These are phyloP conservation scores for Athene noctua DNA, from an alignment of 2,113 vertebrate species.

Conservation along the genomic window DNA sequence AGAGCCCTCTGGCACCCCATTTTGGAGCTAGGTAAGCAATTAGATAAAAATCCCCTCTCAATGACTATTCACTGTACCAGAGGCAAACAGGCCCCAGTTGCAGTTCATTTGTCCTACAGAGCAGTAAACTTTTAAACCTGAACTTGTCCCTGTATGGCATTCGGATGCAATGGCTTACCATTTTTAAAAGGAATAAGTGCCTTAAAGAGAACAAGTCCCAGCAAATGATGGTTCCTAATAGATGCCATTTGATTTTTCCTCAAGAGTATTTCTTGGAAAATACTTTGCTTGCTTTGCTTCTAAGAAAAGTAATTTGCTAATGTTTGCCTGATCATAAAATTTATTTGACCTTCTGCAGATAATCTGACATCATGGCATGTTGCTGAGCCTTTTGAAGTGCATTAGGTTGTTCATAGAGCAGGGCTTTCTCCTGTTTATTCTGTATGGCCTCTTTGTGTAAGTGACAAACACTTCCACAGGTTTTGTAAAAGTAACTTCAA, in stretches of 20 bases:
- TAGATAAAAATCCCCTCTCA: not conserved
- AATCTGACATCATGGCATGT: fast-evolving
- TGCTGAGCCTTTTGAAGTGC: not conserved
- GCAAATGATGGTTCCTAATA: not conserved
- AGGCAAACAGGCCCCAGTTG: not conserved
- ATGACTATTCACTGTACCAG: not conserved
- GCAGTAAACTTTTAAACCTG: not conserved
- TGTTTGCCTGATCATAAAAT: not conserved
- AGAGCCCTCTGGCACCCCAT: not conserved
- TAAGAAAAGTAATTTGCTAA: conserved; percentile 13
- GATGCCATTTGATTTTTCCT: conserved; percentile 6
- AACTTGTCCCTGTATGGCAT: not conserved
- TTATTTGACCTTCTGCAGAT: conserved; percentile 22
- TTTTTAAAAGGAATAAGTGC: not conserved
- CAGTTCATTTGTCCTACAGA: not conserved
- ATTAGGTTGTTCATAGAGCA: not conserved
- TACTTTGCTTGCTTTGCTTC: not conserved
- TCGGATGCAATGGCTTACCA: not conserved
- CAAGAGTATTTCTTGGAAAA: conserved; percentile 2
- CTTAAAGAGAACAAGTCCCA: not conserved
- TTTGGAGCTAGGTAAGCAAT: not conserved
- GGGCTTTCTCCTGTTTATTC: not conserved
- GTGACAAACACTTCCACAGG: not conserved
- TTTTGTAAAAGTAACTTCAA: not conserved
- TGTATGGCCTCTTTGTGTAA: not conserved